Percentiles rank a stretch among this genome's conserved stretches.
Evolutionary conservation across 2,113 vertebrate genomes (phyloP).

Genomic region (Prochilodus magdalenae): DNA sequence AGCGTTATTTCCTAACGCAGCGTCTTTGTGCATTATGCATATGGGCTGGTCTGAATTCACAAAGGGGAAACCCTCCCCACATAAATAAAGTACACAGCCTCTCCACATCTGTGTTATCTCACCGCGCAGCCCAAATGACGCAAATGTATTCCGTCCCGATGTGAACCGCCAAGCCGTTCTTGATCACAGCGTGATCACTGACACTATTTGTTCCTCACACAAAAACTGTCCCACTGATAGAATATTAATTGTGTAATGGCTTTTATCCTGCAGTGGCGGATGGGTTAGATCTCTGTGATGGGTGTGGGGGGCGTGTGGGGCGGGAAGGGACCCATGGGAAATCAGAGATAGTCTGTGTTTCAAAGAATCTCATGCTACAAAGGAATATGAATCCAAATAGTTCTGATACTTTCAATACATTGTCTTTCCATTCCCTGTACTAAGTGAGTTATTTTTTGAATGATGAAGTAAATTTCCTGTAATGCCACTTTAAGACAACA

Average conservation of each 20-base stretch:
- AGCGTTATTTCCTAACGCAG: slow-evolving; percentile 48
- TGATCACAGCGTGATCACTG: slow-evolving; percentile 70
- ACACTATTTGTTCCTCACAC: slow-evolving; percentile 60
- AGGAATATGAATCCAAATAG: neutral
- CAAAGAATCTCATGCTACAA: slow-evolving; percentile 33
- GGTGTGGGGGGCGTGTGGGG: slow-evolving; percentile 12
- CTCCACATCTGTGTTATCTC: slow-evolving; percentile 22
- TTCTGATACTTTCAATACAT: neutral
- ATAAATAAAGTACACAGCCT: slow-evolving; percentile 38
- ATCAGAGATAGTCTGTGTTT: slow-evolving; percentile 12
- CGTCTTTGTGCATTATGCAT: slow-evolving; percentile 48
- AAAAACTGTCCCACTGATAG: slow-evolving; percentile 60
- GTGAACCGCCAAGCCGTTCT: slow-evolving; percentile 59
- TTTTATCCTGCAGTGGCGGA: slow-evolving; percentile 63
- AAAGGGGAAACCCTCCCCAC: slow-evolving; percentile 34
- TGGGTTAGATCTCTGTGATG: slow-evolving; percentile 50
- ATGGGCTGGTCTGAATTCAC: slow-evolving; percentile 33
- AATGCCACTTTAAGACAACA: neutral
- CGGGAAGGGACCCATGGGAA: slow-evolving; percentile 26
- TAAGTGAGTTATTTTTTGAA: neutral
- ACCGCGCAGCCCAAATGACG: slow-evolving; percentile 25
- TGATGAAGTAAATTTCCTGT: neutral
- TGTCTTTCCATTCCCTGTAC: neutral
- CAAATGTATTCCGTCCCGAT: slow-evolving; percentile 60
- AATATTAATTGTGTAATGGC: slow-evolving; percentile 70